Evolutionary conservation across 2,797 vertebrate species (phyloP).

Genomic region (Myripristis murdjan): DNA sequence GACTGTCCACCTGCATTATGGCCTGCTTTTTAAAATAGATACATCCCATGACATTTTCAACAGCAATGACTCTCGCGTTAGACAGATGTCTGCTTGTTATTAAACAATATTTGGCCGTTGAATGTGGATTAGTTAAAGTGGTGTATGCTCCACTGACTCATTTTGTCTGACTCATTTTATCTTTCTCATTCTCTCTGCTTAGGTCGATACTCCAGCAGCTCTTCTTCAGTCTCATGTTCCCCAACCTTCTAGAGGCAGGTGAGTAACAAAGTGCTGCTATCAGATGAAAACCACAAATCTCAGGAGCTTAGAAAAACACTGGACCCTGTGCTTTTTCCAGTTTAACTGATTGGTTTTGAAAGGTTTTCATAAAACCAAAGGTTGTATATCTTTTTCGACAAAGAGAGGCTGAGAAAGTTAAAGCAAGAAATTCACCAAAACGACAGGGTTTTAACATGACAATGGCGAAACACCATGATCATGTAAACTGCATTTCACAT

Average conservation of each 20-base stretch:
- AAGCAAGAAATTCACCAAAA: too few species aligned
- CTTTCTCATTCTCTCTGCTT: slow-evolving; percentile 43
- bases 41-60: slow-evolving; percentile 54
- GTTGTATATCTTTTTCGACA: too few species aligned
- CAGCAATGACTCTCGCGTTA: slow-evolving; percentile 23
- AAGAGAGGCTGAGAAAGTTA: too few species aligned
- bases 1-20: slow-evolving; percentile 41
- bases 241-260: slow-evolving; percentile 93
- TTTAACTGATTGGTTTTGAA: too few species aligned
- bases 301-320: too few species aligned
- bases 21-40: slow-evolving; percentile 37
- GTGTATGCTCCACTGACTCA: slow-evolving; percentile 37
- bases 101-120: slow-evolving; percentile 27
- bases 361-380: too few species aligned
- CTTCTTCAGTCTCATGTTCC: slow-evolving; percentile 91
- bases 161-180: slow-evolving; percentile 37
- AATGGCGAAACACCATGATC: too few species aligned
- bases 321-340: too few species aligned
- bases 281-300: too few species aligned
- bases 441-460: too few species aligned
- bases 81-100: slow-evolving; percentile 45
- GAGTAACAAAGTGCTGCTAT: slow-evolving; percentile 62
- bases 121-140: slow-evolving; percentile 35
- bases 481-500: neutral
- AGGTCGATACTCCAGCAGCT: slow-evolving; percentile 98